Conservation (phyloP, 92 coral and sea anemone species). For the Zoanthus sansibaricus region DNA sequence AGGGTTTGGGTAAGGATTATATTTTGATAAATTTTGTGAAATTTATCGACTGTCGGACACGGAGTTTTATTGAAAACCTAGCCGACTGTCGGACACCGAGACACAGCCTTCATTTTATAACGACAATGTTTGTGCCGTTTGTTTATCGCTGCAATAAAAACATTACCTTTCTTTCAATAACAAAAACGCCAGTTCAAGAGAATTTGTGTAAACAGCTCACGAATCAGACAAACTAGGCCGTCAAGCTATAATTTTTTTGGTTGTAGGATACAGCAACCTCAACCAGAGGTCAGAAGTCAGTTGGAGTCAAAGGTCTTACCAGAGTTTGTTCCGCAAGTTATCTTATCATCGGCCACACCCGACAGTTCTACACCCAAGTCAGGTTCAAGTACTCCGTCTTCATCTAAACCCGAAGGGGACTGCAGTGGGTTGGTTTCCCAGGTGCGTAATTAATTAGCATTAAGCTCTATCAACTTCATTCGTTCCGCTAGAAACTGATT, state of each 20-base stretch:
- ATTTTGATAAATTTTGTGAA: no score
- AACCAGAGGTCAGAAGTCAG: constrained; percentile 74
- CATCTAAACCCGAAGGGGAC: constrained; percentile 8
- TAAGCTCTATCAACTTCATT: neutral
- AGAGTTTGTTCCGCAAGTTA: constrained; percentile 60
- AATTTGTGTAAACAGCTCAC: neutral
- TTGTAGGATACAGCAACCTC: constrained; percentile 71
- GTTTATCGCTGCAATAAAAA: no score
- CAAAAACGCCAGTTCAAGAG: no score
- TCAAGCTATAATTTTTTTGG: neutral
- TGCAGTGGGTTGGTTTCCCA: neutral
- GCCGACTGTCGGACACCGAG: no score
- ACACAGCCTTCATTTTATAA: no score
- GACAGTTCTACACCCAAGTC: constrained; percentile 18
- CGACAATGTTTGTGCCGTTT: no score
- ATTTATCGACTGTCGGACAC: no score
- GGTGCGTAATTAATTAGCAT: neutral
- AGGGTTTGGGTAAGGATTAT: no score
- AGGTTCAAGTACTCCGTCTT: constrained; percentile 23
- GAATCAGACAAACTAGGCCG: neutral
- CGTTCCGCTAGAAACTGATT: neutral
- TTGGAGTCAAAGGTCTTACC: constrained; percentile 31
- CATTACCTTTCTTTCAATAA: no score
- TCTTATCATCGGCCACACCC: constrained; percentile 44
- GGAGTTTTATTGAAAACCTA: no score